Evolutionary conservation across 1,140 invertebrate species (phyloP), one percentile per base, ranked within the genome.

Genomic region (Heliconius hermathena): DNA sequence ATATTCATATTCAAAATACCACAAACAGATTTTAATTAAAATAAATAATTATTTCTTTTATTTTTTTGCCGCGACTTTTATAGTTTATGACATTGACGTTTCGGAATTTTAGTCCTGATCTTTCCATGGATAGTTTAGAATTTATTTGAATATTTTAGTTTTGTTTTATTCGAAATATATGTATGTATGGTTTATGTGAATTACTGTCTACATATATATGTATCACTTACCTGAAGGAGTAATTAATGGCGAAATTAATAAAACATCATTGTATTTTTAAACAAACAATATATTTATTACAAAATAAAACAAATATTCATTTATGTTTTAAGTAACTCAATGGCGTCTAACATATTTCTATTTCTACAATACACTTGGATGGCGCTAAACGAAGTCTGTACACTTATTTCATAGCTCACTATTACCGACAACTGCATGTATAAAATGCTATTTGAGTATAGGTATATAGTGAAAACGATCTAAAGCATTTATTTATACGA

Each of bases 261-360:
- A 66, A 66, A 66, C 57, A n/a, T 29, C 57, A 9, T 75, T n/a
- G 54, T 72, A 76, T 79, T 79, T 78, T 84, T 85, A 89, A 89
- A 89, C 87, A 88, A 88, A 88, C 81, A 82, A 86, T 89, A 84
- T 90, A 89, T 89, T 88, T 85, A 89, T 86, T 66, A 66, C 60
- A 87, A 83, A 89, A 88, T 87, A 83, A 87, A 86, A 79, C 79
- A 84, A 84, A 82, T 74, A 82, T 74, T 77, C 81, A 72, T 66
- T 83, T 80, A 84, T 80, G 75, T 81, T 85, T 90, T 90, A 89
- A 90, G 88, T 90, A 89, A 87, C 85, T 90, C 83, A 86, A 80
- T 60, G 26, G 46, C 49, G 70, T 79, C 75, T 84, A 83, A 79
- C 26, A 78, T 74, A 71, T 79, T 81, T 87, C 87, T 82, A 66